Percentiles rank a stretch among this genome's conserved stretches.
Conservation (phyloP, 2,888 invertebrate species). For the Drosophila demipolita region DNA sequence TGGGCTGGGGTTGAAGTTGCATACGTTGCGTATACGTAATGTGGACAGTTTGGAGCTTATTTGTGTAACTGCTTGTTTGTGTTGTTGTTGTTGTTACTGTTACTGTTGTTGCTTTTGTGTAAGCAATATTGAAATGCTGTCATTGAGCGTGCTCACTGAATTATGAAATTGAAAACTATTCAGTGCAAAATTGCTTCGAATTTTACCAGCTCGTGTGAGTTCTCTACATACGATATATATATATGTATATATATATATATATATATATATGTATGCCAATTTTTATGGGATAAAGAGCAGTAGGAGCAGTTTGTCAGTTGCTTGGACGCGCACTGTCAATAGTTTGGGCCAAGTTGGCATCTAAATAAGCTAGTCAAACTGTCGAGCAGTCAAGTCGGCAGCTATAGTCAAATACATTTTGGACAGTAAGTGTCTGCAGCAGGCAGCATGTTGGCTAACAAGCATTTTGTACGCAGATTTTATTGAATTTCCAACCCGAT, state of each 20-base stretch:
- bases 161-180: constrained; percentile 84
- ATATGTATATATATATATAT: constrained; percentile 5
- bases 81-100: constrained; percentile 12
- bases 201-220: constrained; percentile 61
- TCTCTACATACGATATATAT: constrained; percentile 21
- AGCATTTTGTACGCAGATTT: constrained; percentile 38
- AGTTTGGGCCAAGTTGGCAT: constrained; percentile 47
- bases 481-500: constrained; percentile 53
- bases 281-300: constrained; percentile 18
- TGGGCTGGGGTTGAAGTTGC: constrained; percentile 24
- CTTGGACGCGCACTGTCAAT: constrained; percentile 66
- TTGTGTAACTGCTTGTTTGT: constrained; percentile 40
- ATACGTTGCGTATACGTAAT: constrained; percentile 72
- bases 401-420: constrained; percentile 7
- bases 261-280: constrained; percentile 7
- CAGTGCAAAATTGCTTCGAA: constrained; percentile 76
- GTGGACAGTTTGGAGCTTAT: constrained; percentile 55
- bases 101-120: constrained; percentile 51
- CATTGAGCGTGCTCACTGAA: constrained; percentile 82
- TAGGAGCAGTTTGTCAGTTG: constrained; percentile 67
- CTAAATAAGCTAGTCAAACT: constrained; percentile 41
- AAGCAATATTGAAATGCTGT: constrained; percentile 79
- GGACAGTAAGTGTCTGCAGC: constrained; percentile 15
- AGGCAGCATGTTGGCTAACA: constrained; percentile 32
- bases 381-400: constrained; percentile 8